A percentile compares a stretch with the other conserved stretches of the same genome.
Conservation (phyloP, 1,140 invertebrate genomes). For the Agrilus planipennis region DNA sequence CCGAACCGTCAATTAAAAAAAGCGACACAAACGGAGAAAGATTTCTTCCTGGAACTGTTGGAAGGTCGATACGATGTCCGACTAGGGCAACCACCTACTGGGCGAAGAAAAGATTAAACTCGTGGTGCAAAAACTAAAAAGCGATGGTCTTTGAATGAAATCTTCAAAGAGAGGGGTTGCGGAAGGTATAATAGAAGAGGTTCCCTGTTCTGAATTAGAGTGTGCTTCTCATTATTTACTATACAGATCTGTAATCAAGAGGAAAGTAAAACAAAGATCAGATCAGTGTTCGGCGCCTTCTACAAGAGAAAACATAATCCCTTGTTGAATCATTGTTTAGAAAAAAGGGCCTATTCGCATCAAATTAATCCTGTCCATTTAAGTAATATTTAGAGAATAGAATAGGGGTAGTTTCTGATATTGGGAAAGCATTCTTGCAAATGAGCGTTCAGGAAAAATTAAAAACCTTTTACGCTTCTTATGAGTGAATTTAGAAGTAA, state of each 20-base stretch:
- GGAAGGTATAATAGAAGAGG: too few species aligned
- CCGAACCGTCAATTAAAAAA: slow-evolving; percentile 3
- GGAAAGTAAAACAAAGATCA: slow-evolving; percentile 6
- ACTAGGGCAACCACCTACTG: background rate
- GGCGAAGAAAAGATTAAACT: background rate
- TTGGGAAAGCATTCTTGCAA: slow-evolving; percentile 33
- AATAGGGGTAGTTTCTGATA: slow-evolving; percentile 30
- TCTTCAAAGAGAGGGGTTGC: slow-evolving; percentile 8
- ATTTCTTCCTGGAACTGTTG: slow-evolving; percentile 1
- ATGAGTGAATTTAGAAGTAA: slow-evolving; percentile 14
- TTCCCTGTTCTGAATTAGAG: slow-evolving; percentile 1
- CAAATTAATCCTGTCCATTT: slow-evolving; percentile 27
- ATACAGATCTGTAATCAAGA: slow-evolving; percentile 9
- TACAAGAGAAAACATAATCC: slow-evolving; percentile 1
- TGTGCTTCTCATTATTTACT: slow-evolving; percentile 9
- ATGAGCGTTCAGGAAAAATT: slow-evolving; percentile 20
- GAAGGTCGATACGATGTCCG: background rate
- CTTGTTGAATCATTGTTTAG: slow-evolving; percentile 3
- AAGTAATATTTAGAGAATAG: slow-evolving; percentile 29
- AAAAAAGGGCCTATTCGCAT: slow-evolving; percentile 25
- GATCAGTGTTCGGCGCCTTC: slow-evolving; percentile 12
- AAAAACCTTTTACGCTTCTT: slow-evolving; percentile 26
- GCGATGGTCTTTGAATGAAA: slow-evolving; percentile 1
- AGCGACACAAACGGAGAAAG: background rate
- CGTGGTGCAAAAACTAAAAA: too few species aligned